Base-by-base conservation (phyloP, 2,888 invertebrate genomes). In the Mythimna ferrago region DNA sequence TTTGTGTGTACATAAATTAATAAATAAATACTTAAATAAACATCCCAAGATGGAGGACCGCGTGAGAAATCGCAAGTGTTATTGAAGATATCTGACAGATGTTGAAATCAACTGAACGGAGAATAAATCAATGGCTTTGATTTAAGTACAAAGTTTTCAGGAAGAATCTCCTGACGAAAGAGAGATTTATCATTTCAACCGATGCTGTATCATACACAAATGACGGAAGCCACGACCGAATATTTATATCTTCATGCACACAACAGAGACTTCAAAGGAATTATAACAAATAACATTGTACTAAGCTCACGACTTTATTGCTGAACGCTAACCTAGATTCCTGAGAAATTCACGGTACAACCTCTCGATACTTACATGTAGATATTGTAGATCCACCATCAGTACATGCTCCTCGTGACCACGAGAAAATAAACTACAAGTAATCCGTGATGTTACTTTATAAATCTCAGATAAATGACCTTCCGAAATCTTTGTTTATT, bases 361-460 rank as follows among this genome's bases (percentile, higher is more conserved):
- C 21, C 6, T 62, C 44, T 64, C 60, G n/a, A 41, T 66, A 62
- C 64, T 62, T 57, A 64, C 71, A 65, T 69, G 73, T 65, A 74
- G 65, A 71, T 78, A 58, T 32, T 69, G 73, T 65, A 74, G 65
- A 71, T 78, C 61, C 38, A 7, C 56, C 66, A 68, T 76, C 68
- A 21, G 61, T 53, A 76, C 78, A 78, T 66, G 72, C 1, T 64
- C 11, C 66, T 81, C 76, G 81, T 85, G 76, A 83, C 70, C 70
- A 74, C 64, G 32, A 66, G n/a, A 65, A 83, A 82, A 80, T 83
- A 85, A 77, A 77, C 64, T 54, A 68, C 57, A 54, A 56, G 58
- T 64, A 61, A 66, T 48, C 41, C 61, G 19, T 57, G 56, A 60
- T 19, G 9, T 58, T 38, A 58, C 44, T 74, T 19, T 53, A 48